Conservation (phyloP, 53 echinoderm and acorn worm genomes). For the Apostichopus leukothele region DNA sequence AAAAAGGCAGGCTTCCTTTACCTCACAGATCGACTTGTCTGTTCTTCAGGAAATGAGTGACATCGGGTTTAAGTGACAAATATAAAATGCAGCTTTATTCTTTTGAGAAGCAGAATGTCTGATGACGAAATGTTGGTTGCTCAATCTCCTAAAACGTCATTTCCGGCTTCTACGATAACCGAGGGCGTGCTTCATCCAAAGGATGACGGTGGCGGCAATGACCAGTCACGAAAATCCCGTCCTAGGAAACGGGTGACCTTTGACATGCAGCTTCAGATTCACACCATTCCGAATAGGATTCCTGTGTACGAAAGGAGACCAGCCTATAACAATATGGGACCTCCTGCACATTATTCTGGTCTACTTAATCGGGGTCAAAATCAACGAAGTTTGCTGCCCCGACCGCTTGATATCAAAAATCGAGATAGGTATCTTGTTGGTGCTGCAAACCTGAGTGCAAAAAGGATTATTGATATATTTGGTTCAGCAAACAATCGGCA, state of each 20-base stretch:
- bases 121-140: slow-evolving; percentile 20
- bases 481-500: slow-evolving; percentile 52
- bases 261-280: slow-evolving; percentile 77
- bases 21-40: too few relatives aligned
- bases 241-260: slow-evolving; percentile 82
- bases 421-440: slow-evolving; percentile 70
- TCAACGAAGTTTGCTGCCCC: slow-evolving; percentile 60
- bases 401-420: slow-evolving; percentile 63
- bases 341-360: slow-evolving; percentile 38
- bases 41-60: not conserved
- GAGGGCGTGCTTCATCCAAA: not conserved
- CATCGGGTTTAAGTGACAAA: not conserved
- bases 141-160: not conserved
- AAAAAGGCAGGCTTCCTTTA: too few relatives aligned
- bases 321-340: slow-evolving; percentile 56
- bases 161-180: not conserved
- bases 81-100: not conserved
- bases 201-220: not conserved
- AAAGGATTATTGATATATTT: slow-evolving; percentile 84
- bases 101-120: not conserved
- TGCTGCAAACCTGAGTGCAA: slow-evolving; percentile 67
- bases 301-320: slow-evolving; percentile 82
- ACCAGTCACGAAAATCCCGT: slow-evolving; percentile 27
- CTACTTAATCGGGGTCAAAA: not conserved
- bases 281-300: slow-evolving; percentile 86